These are phyloP conservation scores for Megaustenia siamemsis DNA, from an alignment of 2,888 invertebrate species.

Conservation along the genomic window DNA sequence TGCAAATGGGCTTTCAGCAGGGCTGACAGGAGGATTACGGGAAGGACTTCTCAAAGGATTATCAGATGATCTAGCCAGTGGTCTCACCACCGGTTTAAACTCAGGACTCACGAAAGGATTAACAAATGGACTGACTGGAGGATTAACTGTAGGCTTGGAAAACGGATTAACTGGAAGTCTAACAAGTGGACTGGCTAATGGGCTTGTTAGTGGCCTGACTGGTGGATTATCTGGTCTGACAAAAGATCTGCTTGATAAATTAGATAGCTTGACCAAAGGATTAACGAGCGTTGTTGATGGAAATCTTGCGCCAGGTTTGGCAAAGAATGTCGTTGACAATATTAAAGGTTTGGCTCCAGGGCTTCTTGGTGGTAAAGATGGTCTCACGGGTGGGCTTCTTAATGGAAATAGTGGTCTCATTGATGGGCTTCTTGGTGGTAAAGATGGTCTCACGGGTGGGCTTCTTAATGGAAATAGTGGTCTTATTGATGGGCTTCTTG, in stretches of 20 bases:
- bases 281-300: background rate
- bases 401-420: background rate
- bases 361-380: background rate
- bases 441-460: background rate
- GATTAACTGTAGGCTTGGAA: background rate
- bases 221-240: background rate
- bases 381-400: background rate
- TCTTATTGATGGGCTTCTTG: background rate
- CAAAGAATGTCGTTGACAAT: background rate
- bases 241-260: background rate
- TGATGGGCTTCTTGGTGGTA: background rate
- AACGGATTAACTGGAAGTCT: background rate
- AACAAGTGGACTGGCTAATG: background rate
- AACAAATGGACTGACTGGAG: background rate
- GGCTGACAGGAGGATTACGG: background rate
- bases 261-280: background rate
- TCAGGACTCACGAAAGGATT: background rate
- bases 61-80: background rate
- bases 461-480: background rate
- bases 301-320: background rate
- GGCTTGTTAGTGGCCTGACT: background rate
- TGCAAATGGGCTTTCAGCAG: background rate
- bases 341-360: background rate
- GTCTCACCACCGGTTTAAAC: background rate
- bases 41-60: background rate